Percentiles rank a stretch among this genome's conserved stretches.
Conservation (phyloP, 2,888 invertebrate species). For the Heliconius erato region DNA sequence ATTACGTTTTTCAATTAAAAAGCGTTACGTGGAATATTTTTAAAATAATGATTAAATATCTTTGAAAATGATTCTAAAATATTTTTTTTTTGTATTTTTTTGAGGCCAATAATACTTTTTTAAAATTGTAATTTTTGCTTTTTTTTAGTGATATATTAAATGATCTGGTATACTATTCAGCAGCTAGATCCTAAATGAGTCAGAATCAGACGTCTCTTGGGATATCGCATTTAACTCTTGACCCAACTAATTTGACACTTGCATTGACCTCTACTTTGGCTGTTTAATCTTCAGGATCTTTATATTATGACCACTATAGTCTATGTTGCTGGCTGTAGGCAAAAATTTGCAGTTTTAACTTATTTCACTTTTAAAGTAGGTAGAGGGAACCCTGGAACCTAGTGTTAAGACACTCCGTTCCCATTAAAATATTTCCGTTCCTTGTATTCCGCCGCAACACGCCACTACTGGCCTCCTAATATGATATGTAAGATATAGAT, state of each 20-base stretch:
- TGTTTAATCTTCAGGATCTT: conserved; percentile 42
- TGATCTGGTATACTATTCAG: conserved; percentile 39
- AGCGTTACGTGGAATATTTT: neutral
- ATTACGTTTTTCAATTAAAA: conserved; percentile 34
- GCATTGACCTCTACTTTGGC: conserved; percentile 69
- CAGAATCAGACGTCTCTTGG: conserved; percentile 56
- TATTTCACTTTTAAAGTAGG: too few relatives aligned
- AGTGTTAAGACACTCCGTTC: too few relatives aligned
- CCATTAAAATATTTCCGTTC: too few relatives aligned
- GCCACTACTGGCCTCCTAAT: neutral
- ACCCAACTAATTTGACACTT: conserved; percentile 70
- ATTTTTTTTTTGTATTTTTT: too few relatives aligned
- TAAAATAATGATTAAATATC: neutral
- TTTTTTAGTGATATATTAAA: neutral
- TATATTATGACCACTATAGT: neutral
- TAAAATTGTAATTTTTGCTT: neutral
- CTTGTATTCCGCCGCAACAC: too few relatives aligned
- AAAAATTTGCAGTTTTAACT: neutral
- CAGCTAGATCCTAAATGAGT: conserved; percentile 57
- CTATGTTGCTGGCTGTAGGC: neutral
- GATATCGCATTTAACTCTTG: conserved; percentile 69
- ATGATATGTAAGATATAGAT: neutral
- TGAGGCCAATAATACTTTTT: neutral
- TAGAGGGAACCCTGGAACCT: too few relatives aligned
- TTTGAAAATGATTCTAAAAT: neutral